Conservation (phyloP, 2,797 vertebrate genomes). For the Pseudomugil gertrudae region DNA sequence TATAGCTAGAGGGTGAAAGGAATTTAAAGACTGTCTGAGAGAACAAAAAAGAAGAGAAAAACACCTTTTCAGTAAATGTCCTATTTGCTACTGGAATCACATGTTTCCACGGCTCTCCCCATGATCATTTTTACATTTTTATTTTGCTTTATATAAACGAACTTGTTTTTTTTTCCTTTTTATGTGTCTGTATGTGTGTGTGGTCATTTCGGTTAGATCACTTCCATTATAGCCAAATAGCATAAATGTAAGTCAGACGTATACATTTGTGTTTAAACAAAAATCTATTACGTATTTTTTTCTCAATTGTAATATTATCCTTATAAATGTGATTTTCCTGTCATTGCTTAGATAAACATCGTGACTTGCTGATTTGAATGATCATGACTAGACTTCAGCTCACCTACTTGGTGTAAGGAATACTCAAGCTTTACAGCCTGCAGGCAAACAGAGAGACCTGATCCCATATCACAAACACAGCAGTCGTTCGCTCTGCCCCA, state of each 20-base stretch:
- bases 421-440: conserved; percentile 15
- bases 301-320: background rate
- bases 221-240: conserved; percentile 13
- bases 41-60: conserved; percentile 42
- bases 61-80: conserved; percentile 51
- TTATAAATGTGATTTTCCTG: background rate
- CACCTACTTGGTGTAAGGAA: conserved; percentile 18
- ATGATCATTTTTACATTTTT: conserved; percentile 47
- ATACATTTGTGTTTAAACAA: conserved; percentile 25
- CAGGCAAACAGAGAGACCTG: conserved; percentile 36
- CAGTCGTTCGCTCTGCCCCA: conserved; percentile 16
- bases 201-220: conserved; percentile 1
- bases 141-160: conserved; percentile 29
- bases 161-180: background rate
- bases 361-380: conserved; percentile 33
- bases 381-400: conserved; percentile 36
- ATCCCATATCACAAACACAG: conserved; percentile 34
- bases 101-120: conserved; percentile 39
- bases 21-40: conserved; percentile 42
- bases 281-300: conserved; percentile 15
- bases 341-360: conserved; percentile 12
- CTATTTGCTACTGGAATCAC: conserved; percentile 41
- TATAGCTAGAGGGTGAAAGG: conserved; percentile 44
- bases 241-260: conserved; percentile 4
- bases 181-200: conserved; percentile 3